Evolutionary conservation across 2,888 invertebrate species (phyloP), one percentile per base, ranked within the genome.

Genomic region (Drosophila siamana): DNA sequence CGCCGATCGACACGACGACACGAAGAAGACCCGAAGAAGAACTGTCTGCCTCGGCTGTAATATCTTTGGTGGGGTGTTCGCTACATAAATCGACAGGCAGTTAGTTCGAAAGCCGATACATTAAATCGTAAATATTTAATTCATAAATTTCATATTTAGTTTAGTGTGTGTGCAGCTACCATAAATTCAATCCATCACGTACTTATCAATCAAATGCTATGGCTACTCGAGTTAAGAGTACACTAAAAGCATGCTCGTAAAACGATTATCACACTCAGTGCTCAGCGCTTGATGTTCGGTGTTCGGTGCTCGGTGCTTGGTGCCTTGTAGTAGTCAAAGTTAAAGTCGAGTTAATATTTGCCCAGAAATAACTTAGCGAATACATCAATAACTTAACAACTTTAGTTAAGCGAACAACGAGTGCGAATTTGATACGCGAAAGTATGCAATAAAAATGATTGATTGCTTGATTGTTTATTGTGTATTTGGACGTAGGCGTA

Each of bases 371-470:
- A 26, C 24, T 36, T 52, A 24, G 15, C 19, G 30, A 19, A 55
- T 41, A 46, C 44, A 55, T 55, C 33, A 55, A 24, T 16, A 56
- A 36, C 55, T 46, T 46, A 56, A 43, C 28, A 43, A 54, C 43
- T 43, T 54, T 44, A 55, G 43, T 44, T 55, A 55, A 33, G 43
- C 13, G 1, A 30, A n/a, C 19, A 48, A 48, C 19, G 48, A 48
- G 43, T 30, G 5, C 22, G 43, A 19, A 46, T 41, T 8, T 47
- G 71, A 69, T 65, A 69, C 84, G 54, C 57, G 83, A 76, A 88
- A 88, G 83, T 86, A 83, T 80, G 83, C 83, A 83, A 83, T 83
- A 78, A 80, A 83, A 69, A 67, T 88, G 83, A 88, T 88, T 86
- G 89, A 84, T 84, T 65, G 57, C 69, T 62, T 48, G n/a, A n/a